Percentiles rank a stretch among this genome's conserved stretches.
Conservation (phyloP, 2,797 vertebrate species). For the Enteromius paludinosus region DNA sequence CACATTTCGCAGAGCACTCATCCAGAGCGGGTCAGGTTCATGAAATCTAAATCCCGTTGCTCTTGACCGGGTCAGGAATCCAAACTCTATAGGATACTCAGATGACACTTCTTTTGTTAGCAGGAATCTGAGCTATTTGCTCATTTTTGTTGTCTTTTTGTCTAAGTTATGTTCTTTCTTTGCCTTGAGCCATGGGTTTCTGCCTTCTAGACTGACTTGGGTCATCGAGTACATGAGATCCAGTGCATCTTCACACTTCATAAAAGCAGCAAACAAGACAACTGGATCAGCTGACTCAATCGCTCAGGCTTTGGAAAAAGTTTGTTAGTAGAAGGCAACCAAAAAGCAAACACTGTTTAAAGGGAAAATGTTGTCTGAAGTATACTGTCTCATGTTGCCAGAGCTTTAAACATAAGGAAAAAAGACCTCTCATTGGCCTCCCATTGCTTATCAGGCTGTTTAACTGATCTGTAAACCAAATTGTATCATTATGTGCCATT, state of each 20-base stretch:
- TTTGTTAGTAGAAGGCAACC: conserved; percentile 15
- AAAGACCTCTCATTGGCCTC: background rate
- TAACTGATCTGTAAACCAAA: background rate
- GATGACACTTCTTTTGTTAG: conserved; percentile 59
- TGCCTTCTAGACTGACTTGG: conserved; percentile 42
- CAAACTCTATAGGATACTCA: conserved; percentile 41
- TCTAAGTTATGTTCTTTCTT: conserved; percentile 62
- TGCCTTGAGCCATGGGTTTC: conserved; percentile 53
- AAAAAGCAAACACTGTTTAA: conserved; percentile 10
- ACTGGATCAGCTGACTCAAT: conserved; percentile 38
- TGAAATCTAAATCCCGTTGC: conserved; percentile 47
- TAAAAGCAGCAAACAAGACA: conserved; percentile 50
- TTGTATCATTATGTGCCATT: background rate
- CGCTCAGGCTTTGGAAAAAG: conserved; percentile 31
- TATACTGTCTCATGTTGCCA: background rate
- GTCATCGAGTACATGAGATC: conserved; percentile 62
- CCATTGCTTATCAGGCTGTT: background rate
- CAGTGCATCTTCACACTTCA: conserved; percentile 57
- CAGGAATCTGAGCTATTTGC: conserved; percentile 66
- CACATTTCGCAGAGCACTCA: conserved; percentile 40
- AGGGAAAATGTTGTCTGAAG: background rate
- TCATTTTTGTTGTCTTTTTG: conserved; percentile 59
- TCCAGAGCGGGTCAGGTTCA: conserved; percentile 50
- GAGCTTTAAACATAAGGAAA: background rate
- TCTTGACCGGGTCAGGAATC: conserved; percentile 37